Base-by-base conservation (phyloP, 2,113 vertebrate species). In the Athene cunicularia region DNA sequence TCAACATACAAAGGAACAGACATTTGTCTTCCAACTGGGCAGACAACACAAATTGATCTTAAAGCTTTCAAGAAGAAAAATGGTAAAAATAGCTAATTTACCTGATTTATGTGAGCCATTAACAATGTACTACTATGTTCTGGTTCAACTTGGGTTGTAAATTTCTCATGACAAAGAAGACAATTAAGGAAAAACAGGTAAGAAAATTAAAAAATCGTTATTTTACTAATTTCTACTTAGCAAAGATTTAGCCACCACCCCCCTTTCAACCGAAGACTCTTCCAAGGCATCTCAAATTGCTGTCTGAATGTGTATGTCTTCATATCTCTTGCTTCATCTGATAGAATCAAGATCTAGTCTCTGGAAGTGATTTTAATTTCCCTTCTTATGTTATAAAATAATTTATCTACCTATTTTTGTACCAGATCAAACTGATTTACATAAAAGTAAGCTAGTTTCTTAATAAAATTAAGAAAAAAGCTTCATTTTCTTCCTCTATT, bases 61-160 rank as follows among this genome's bases (percentile, higher is more conserved):
- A 92, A 96, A 91, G 60, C 79, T 94, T 82, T 90, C 93, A 94
- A 72, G 95, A 97, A 97, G 95, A 98, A 97, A 98, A 96, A 97
- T 85, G 66, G 73, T 80, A 82, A 96, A 95, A 96, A 95, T 56
- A 96, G 88, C 83, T 96, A 97, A 98, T 98, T 98, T 98, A 89
- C 89, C 93, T 98, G 98, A 98, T 98, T 98, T 96, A 98, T 98
- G 96, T 95, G 94, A 94, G 95, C 91, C 87, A 97, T 98, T 98
- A 98, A 89, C 86, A 85, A 79, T 0, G 0, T 89, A 59, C 59
- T 66, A 30, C 53, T 94, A 62, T 88, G 84, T 88, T 96, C 89
- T 97, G 76, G 85, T 94, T 98, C 93, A 94, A 89, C 90, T 70
- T 96, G 74, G 47, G 85, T 59, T 94, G 96, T 97, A 97, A 96